Percentiles rank a stretch among this genome's conserved stretches.
Evolutionary conservation across 2,797 vertebrate species (phyloP).

Genomic region (Platalea minor): DNA sequence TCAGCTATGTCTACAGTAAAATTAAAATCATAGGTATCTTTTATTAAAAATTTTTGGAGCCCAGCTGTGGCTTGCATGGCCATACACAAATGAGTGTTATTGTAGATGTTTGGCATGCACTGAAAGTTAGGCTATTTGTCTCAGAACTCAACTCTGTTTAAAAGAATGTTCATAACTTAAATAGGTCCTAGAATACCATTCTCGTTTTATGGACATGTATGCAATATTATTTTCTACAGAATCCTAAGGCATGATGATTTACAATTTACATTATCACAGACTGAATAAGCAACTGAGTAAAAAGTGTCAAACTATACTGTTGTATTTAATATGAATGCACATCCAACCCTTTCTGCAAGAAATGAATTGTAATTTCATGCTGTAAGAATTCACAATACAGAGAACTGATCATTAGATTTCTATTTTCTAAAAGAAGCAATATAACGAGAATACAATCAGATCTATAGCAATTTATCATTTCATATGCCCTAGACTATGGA

Average conservation of each 20-base stretch:
- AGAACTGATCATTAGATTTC: background rate
- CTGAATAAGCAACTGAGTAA: background rate
- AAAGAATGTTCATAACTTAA: background rate
- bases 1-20: background rate
- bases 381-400: background rate
- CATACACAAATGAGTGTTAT: background rate
- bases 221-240: background rate
- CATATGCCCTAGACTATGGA: background rate
- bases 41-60: background rate
- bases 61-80: background rate
- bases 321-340: background rate
- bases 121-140: background rate
- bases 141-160: background rate
- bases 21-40: background rate
- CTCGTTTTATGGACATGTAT: background rate
- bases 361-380: background rate
- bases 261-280: background rate
- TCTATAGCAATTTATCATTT: background rate
- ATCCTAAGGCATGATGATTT: background rate
- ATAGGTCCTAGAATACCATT: background rate
- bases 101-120: background rate
- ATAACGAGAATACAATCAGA: background rate
- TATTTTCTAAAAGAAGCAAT: background rate
- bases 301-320: background rate
- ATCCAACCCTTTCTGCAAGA: background rate